Base-by-base conservation (phyloP, 2,888 invertebrate genomes). In the Sminthurinus aureus region DNA sequence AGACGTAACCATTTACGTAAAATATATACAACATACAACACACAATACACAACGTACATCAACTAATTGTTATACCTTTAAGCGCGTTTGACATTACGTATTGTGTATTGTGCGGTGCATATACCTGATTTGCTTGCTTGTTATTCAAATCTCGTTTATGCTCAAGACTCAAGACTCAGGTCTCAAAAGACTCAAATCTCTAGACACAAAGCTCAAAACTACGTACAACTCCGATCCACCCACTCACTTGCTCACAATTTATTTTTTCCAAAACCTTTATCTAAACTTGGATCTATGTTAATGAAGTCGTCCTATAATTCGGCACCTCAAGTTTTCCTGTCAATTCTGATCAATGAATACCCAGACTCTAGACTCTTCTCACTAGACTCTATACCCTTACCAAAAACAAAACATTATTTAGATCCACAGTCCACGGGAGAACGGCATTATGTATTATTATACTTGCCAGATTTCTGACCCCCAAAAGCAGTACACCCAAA, bases 231-330 rank as follows among this genome's bases (percentile, higher is more conserved):
- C 52, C 38, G 69, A 79, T 69, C 79, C 79, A 67, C 79, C 79
- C 79, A 38, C 38, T 38, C 38, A 38, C 38, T 38, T 38, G 38
- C 38, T 38, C 38, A 79, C 69, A 79, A 69, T 69, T 24, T 26
- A 66, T 38, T 38, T 69, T 69, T 79, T 79, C 69, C 51, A 79
- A 79, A 67, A 73, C 69, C 79, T 58, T 58, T 79, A 79, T 79
- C 79, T 69, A n/a, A 51, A 67, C 22, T 38, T 26, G 22, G 26
- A 83, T 83, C 80, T 78, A 83, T 83, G 80, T 80, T 80, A 83
- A 83, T 83, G 80, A 83, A 83, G 80, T 83, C 80, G 80, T 80
- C 80, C 83, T 66, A 80, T 80, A 80, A 83, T 83, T 83, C 80
- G 80, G 80, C 75, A 80, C 80, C 79, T 69, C 52, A 66, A 50